Base-by-base conservation (phyloP, 2,113 vertebrate species). In the Nerophis ophidion region DNA sequence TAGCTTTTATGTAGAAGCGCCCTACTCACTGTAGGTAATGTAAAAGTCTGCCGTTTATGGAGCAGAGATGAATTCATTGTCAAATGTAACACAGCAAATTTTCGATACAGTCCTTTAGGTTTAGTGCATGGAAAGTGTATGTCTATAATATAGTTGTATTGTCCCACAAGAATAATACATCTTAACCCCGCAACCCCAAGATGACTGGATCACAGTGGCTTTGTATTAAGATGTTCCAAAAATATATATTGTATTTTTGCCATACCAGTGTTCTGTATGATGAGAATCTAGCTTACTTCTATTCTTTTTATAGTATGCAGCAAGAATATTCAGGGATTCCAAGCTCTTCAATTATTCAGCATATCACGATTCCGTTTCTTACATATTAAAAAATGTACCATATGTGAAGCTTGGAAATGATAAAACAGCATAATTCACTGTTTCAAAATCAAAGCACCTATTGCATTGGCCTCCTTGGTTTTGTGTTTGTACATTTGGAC, bases 401-500 rank as follows among this genome's bases (percentile, higher is more conserved):
- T 78, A 59, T 76, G 80, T 82, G 82, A 79, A 82, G 82, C 85
- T 80, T 77, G 70, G 70, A 74, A 80, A 82, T 77, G 87, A 91
- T 89, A 85, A 89, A 91, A 90, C 80, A 84, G 88, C 86, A 89
- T 88, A 84, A 86, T 84, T 78, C 80, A 87, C 81, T 76, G 62
- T 85, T 87, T 88, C 84, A 66, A 84, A 86, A 86, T 89, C 85
- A 86, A 87, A 88, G 81, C 83, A 81, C 77, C 81, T 87, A 84
- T 88, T 88, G 86, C 86, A 79, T 76, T 17, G 71, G 79, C 66
- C 80, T 73, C 80, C 78, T 83, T 71, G 78, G 75, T 81, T 85
- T 81, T 82, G 81, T 82, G 63, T 84, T 83, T 80, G 76, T 75
- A 83, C 79, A 82, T 79, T 77, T 71, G 81, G 75, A 81, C 70